Conservation (phyloP, 2,888 invertebrate genomes). For the Eristalis tenax region DNA sequence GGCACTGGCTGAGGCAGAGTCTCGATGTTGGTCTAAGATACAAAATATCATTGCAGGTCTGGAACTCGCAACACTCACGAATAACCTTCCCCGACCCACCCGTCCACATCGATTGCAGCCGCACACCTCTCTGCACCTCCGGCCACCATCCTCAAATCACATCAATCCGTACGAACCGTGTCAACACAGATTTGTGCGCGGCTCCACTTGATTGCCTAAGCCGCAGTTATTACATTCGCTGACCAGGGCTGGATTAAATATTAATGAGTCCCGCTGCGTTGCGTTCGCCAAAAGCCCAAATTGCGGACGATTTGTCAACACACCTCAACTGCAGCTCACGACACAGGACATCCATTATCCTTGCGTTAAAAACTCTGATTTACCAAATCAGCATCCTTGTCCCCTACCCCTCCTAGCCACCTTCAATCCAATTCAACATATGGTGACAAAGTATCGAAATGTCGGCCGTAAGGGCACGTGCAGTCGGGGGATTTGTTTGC, state of each 20-base stretch:
- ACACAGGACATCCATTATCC: background rate
- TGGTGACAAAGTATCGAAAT: conserved; percentile 1
- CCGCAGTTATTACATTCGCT: background rate
- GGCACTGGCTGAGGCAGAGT: background rate
- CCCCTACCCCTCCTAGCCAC: background rate
- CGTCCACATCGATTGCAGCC: too few relatives aligned
- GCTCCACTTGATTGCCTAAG: background rate
- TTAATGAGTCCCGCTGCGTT: background rate
- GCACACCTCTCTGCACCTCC: too few relatives aligned
- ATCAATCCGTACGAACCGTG: background rate
- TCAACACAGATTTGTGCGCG: background rate
- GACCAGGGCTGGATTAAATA: background rate
- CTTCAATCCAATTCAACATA: background rate
- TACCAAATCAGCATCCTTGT: background rate
- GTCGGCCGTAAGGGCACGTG: background rate
- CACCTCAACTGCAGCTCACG: background rate
- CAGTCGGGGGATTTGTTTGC: background rate
- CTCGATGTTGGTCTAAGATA: too few relatives aligned
- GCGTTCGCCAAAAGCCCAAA: background rate
- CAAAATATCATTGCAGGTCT: too few relatives aligned
- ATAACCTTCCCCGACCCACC: too few relatives aligned
- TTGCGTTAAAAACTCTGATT: background rate
- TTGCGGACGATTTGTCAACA: background rate
- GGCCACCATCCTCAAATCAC: too few relatives aligned
- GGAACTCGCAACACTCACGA: too few relatives aligned